Base-by-base conservation (phyloP, 2,113 vertebrate species). In the Amphilophus citrinellus region DNA sequence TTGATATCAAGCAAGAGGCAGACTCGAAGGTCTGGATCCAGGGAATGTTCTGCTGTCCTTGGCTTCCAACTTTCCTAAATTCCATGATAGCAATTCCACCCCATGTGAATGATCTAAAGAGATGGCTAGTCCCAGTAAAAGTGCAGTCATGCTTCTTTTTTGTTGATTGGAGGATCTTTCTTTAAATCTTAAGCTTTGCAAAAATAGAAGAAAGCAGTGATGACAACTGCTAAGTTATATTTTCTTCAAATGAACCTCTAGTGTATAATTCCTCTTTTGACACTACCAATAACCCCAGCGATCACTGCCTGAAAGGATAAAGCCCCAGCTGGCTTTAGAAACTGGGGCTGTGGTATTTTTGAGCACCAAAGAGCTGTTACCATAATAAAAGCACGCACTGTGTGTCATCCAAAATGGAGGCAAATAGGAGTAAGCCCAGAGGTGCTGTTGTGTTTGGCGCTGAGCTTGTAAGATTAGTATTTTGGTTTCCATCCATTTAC, bases 341-440 rank as follows among this genome's bases (percentile, higher is more conserved):
- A 20, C 39, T 60, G 82, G 58, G 57, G 17, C 30, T 71, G 66
- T 71, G 75, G 24, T 76, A 20, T 83, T 71, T 81, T n/a, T 50
- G 27, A 71, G 47, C 22, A 77, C 35, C 10, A 78, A 53, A 53
- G 44, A 68, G 84, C 50, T 47, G 58, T 22, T 57, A 50, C 35
- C 59, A 80, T 66, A 88, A 88, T 82, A 65, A 65, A 82, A 53
- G 61, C 13, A 35, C 35, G 53, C 32, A 73, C 27, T 73, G 4
- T 56, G 57, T 17, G 27, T 10, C 3, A 6, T 87, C 73, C 63
- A 58, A 7, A 56, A 68, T 22, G 13, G 5, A 76, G 60, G n/a
- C 39, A 76, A 18, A 15, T 6, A 30, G 22, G 86, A 63, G 9
- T 47, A 85, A 76, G 20, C 37, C 68, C 68, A 50, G 68, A 78